Evolutionary conservation across 2,113 vertebrate species (phyloP).

Genomic region (Accipiter cooperii): DNA sequence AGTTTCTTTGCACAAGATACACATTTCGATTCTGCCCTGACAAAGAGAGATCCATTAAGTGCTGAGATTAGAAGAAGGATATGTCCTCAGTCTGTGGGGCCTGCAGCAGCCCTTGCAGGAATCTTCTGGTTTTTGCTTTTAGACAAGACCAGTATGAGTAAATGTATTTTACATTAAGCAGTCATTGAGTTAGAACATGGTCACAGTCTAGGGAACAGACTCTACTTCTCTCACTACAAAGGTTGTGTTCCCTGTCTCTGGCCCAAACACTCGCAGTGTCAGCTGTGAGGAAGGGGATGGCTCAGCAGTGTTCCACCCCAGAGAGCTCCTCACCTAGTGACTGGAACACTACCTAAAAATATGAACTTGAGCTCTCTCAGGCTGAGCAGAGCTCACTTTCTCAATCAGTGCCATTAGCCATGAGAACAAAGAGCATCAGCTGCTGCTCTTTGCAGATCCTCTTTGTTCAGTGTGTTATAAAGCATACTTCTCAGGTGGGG

Average conservation of each 20-base stretch:
- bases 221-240: neutral
- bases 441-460: neutral
- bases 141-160: neutral
- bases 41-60: neutral
- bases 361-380: neutral
- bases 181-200: neutral
- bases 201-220: neutral
- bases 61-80: neutral
- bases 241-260: neutral
- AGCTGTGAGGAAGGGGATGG: neutral
- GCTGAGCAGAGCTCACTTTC: neutral
- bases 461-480: neutral
- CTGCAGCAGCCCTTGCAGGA: neutral
- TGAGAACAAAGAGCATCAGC: neutral
- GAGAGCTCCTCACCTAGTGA: neutral
- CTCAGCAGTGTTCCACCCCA: neutral
- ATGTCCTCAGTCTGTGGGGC: neutral
- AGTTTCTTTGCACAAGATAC: fast-evolving
- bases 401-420: neutral
- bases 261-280: neutral
- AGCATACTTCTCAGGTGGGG: neutral
- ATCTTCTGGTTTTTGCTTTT: neutral
- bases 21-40: neutral
- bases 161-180: neutral
- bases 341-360: neutral